Evolutionary conservation across 2,888 invertebrate genomes (phyloP), one percentile per base, ranked within the genome.

Genomic region (Pristionchus arcanus): DNA sequence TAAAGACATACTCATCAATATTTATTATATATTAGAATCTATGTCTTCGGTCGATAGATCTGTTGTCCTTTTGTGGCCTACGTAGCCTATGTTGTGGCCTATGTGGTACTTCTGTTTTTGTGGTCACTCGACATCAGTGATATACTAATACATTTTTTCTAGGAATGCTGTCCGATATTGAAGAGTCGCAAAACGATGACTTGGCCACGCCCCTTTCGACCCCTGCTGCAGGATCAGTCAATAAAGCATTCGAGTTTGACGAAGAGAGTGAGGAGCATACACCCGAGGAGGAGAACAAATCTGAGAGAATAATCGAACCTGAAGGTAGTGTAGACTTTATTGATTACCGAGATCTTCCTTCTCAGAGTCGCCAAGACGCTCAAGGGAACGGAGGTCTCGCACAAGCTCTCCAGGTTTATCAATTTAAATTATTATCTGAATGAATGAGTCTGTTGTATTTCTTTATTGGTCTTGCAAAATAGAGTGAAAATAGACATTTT

Each of bases 91-190:
- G n/a, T n/a, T n/a, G n/a, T n/a, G n/a, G n/a, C n/a, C n/a, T n/a
- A n/a, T n/a, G n/a, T n/a, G n/a, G n/a, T 49, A 9, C 42, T 49
- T 49, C 11, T 49, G 7, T 49, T 63, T n/a, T 63, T 63, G 63
- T 25, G 63, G 63, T 21, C 63, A 7, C 63, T 63, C 25, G 7
- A 15, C 7, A 63, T 63, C 15, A 63, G 19, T 0, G 21, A 63
- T 63, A 15, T 19, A 19, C 63, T 19, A 19, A 5, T 63, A 7
- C 15, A 15, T 25, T 2, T 31, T 31, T 55, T 81, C 19, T 68
- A 91, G 91, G 91, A 34, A 85, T 93, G 71, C 90, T 93, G 25
- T 92, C 93, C 2, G 91, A 92, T 90, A 93, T 93, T 28, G 92
- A 92, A 74, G 93, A 93, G 88, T 89, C 90, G 71, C 90, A 91